Evolutionary conservation across 1,140 invertebrate species (phyloP), one percentile per base, ranked within the genome.

Genomic region (Ceratosolen fusciceps): DNA sequence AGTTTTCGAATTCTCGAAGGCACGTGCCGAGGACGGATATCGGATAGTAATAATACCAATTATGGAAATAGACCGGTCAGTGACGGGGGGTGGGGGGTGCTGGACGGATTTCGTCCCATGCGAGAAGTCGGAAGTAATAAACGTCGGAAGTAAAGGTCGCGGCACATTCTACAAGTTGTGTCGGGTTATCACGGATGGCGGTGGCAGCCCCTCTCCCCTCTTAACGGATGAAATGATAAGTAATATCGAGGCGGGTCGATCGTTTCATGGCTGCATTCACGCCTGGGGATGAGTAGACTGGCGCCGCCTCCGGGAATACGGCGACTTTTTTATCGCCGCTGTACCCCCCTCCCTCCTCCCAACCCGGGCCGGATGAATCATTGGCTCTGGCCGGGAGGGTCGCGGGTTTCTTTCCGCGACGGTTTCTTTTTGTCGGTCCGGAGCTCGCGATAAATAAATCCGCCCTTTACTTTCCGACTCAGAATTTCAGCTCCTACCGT

Each of bases 171-270:
- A 26, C 70, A 43, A 52, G 43, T 34, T 37, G 60, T 2, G 24
- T 47, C 43, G 31, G 37, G 56, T 72, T 78, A 78, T 78, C 72
- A 78, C 68, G 67, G 60, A 78, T 78, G 43, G 31, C 49, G 49
- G 16, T 10, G 34, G 67, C 39, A 37, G n/a, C 26, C 24, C 29
- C 29, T 21, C 37, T 37, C 21, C 39, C 56, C 58, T 65, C 77
- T 79, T 73, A n/a, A n/a, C n/a, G 70, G 19, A 31, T 70, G 39
- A 67, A 79, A 79, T 79, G 77, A 79, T 73, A 79, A 65, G 77
- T 79, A 79, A 77, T 77, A 77, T 77, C 76, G 65, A 52, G 31
- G 39, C 0, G n/a, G 3, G 65, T 0, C 21, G n/a, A 12, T 12
- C 5, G 39, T 43, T 5, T 43, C 39, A 5, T 7, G 29, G 14